Percentiles rank a stretch among this genome's conserved stretches.
Evolutionary conservation across 2,113 vertebrate species (phyloP).

Genomic region (Lasiurus borealis): DNA sequence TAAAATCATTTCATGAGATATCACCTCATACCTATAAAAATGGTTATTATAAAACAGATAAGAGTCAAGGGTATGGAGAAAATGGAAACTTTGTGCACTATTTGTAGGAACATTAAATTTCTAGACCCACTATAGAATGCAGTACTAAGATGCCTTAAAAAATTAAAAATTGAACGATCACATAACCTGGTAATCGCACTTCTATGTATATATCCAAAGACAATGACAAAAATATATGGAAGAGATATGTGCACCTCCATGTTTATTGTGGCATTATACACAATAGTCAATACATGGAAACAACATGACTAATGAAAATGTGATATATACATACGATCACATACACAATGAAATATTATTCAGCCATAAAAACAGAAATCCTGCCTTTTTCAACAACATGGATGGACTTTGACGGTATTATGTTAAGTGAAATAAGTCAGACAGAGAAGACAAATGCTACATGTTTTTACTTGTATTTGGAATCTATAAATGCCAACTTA

Average conservation of each 20-base stretch:
- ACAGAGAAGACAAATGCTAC: background rate
- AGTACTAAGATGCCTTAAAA: background rate
- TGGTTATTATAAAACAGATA: background rate
- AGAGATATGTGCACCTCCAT: background rate
- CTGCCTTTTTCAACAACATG: background rate
- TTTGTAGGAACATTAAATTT: background rate
- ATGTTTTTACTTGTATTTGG: background rate
- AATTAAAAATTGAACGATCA: background rate
- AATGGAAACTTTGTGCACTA: background rate
- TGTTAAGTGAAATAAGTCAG: background rate
- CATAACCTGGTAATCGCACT: background rate
- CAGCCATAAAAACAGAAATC: background rate
- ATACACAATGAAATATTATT: background rate
- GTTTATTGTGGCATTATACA: background rate
- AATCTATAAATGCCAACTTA: background rate
- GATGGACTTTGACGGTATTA: background rate
- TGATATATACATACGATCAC: background rate
- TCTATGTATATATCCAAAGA: background rate
- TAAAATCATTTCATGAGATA: background rate
- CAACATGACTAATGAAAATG: conserved; percentile 26
- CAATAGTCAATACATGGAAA: background rate
- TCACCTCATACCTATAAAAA: background rate
- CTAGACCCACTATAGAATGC: background rate
- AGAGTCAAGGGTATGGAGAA: background rate
- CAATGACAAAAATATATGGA: background rate